Evolutionary conservation across 2,888 invertebrate species (phyloP), one percentile per base, ranked within the genome.

Genomic region (Campoplex nolae): DNA sequence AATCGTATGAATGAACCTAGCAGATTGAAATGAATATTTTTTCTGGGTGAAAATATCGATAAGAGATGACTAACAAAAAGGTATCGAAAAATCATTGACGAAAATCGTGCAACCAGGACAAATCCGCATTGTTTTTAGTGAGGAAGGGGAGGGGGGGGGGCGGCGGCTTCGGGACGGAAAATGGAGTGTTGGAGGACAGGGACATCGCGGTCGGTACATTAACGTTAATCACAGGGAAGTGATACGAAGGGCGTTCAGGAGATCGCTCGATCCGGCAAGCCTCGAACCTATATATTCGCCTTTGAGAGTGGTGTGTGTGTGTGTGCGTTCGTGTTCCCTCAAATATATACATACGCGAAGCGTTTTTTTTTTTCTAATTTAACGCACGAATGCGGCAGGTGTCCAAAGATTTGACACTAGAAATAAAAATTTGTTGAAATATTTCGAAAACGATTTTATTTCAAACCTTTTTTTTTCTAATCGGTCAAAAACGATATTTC

Each of bases 171-270:
- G 68, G 51, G 75, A 58, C 68, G 51, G 71, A 78, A 54, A 71
- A 48, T 73, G 56, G 18, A 73, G 54, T n/a, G 73, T 73, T 51
- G 7, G 35, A 13, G 28, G 23, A 45, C 58, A 68, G 68, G 67
- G 51, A 38, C 82, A 62, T 62, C 77, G 79, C 70, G n/a, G 88
- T 88, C 90, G 90, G 90, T 90, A 88, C 90, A 90, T 91, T 90
- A 90, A 88, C 88, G 88, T 90, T 75, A 90, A 90, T 91, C 86
- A 89, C 90, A 90, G 88, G 86, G 90, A 85, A 51, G 74, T 85
- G 78, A 75, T 70, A 81, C 58, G 67, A 58, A 85, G 74, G 85
- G 85, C 85, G 85, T 85, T 42, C 73, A 74, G 18, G 38, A 75
- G 78, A 70, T 71, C n/a, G 58, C 70, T 28, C 0, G 75, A 23